Conservation (phyloP, 2,113 vertebrate genomes). For the Trematocara marginatum region DNA sequence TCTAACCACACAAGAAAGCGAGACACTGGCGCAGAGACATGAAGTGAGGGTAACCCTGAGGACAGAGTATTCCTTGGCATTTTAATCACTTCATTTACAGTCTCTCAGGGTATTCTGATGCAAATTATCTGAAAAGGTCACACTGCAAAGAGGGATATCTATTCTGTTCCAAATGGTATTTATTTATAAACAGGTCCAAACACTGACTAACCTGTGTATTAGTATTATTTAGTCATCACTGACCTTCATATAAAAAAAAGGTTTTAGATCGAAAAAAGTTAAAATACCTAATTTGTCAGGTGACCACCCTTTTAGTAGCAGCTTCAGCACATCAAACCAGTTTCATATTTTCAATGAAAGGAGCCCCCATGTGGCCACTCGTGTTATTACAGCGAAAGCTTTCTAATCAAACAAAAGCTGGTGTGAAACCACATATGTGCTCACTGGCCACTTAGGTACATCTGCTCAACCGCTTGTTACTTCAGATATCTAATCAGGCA, state of each 20-base stretch:
- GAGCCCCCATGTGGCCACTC: slow-evolving; percentile 31
- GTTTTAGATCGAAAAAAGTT: background rate
- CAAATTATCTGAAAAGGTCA: slow-evolving; percentile 67
- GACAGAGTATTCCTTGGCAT: slow-evolving; percentile 44
- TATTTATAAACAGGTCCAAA: slow-evolving; percentile 40
- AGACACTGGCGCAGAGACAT: background rate
- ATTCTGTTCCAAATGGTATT: slow-evolving; percentile 34
- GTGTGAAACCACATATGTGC: background rate
- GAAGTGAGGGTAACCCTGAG: slow-evolving; percentile 11
- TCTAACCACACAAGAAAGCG: background rate
- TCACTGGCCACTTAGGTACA: background rate
- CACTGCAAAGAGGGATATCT: slow-evolving; percentile 9
- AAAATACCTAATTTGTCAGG: background rate
- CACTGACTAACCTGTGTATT: background rate
- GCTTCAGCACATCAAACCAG: background rate
- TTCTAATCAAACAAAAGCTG: background rate
- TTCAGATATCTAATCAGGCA: background rate
- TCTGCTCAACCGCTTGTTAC: background rate
- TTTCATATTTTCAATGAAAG: background rate
- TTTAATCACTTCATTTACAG: slow-evolving; percentile 63
- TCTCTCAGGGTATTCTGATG: slow-evolving; percentile 55
- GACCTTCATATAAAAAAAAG: background rate
- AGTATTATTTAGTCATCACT: background rate
- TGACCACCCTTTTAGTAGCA: background rate
- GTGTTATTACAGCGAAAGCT: background rate